These are phyloP conservation scores for Babyrousa celebensis DNA, from an alignment of 2,797 vertebrate species.

Conservation along the genomic window DNA sequence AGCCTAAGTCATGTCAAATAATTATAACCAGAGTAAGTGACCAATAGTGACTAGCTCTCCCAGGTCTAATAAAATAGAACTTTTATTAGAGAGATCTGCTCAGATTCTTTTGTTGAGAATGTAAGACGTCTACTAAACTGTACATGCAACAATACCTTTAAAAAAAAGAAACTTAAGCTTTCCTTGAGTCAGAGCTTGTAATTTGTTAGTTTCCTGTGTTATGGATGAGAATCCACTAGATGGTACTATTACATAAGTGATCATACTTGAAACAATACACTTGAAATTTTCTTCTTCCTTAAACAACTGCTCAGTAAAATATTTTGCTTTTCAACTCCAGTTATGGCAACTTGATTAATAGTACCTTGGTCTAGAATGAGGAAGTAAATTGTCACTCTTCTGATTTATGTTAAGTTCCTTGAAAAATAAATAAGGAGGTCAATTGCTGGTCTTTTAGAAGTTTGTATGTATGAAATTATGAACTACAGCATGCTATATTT, in stretches of 20 bases:
- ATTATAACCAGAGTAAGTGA: not conserved
- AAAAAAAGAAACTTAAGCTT: not conserved
- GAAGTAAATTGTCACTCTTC: constrained; percentile 73
- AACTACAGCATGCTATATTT: constrained; percentile 8
- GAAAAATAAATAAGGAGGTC: constrained; percentile 73
- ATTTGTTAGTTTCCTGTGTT: constrained; percentile 43
- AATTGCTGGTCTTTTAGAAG: constrained; percentile 59
- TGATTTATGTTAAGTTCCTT: constrained; percentile 74
- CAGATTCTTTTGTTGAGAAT: not conserved
- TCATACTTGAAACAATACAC: rapidly evolving
- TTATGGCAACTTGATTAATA: constrained; percentile 71
- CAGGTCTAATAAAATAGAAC: not conserved
- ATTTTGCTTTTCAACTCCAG: constrained; percentile 65
- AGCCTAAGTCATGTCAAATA: not conserved
- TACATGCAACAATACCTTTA: constrained; percentile 4
- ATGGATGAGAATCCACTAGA: constrained; percentile 85
- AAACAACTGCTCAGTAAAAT: constrained; percentile 62
- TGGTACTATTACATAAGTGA: constrained; percentile 88
- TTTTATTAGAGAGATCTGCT: not conserved
- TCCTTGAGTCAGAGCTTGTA: not conserved
- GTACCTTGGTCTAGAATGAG: constrained; percentile 57
- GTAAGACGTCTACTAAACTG: not conserved
- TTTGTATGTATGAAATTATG: constrained; percentile 28
- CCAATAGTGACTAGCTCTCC: not conserved
- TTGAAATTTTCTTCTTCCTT: constrained; percentile 36